Base-by-base conservation (phyloP, 2,113 vertebrate genomes). In the Neolamprologus cancellatus region DNA sequence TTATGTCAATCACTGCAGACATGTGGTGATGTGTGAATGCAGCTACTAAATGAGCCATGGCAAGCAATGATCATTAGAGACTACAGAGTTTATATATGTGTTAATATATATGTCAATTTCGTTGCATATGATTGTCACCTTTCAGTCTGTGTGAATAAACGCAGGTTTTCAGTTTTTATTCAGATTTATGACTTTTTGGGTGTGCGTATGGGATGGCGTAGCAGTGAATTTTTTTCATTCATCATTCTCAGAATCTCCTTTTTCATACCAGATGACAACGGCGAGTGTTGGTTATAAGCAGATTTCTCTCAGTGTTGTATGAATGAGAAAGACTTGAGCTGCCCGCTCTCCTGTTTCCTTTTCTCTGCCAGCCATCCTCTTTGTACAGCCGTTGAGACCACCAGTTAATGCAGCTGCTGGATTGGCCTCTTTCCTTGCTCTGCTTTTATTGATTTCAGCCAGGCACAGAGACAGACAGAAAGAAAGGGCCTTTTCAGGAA, bases 401-500 rank as follows among this genome's bases (percentile, higher is more conserved):
- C 89, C 84, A 84, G 94, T 96, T 96, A 96, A 96, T 95, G 94
- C 89, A 90, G 92, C 93, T 57, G 89, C 88, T 84, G 89, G 93
- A 94, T 94, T 89, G 90, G 94, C 92, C 94, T 96, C 94, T 93
- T 94, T 94, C 93, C 94, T 93, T 86, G 91, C 93, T 95, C 91
- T 89, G 92, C 93, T 94, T 93, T 96, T 97, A 97, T 97, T 96
- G 96, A 97, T 97, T 96, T 96, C 94, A 95, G 89, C 74, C 84
- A 95, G 95, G 96, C 95, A 95, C 89, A 95, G 95, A 95, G 89
- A 94, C 91, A 93, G 92, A 93, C 93, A 93, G 93, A 95, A 94
- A 96, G 95, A 96, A 96, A 96, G 91, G 93, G 93, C 92, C 95
- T 96, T 97, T 96, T 97, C 96, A 96, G 93, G 91, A 94, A 95